Conservation (phyloP, 2,113 vertebrate genomes). For the Todiramphus chloris region DNA sequence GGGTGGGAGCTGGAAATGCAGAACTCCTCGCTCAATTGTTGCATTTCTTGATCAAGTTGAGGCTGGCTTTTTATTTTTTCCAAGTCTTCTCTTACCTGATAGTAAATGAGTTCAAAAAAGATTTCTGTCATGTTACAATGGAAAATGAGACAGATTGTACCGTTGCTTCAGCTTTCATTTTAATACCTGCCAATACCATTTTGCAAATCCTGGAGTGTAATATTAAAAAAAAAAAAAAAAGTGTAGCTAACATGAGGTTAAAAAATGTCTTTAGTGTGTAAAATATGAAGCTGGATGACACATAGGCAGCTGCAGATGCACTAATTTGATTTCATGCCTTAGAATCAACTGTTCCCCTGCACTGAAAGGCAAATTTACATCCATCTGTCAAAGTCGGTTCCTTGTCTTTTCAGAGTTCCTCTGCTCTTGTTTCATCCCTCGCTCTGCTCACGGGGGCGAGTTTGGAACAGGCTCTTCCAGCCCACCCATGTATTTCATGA, state of each 20-base stretch:
- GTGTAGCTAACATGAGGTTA: conserved; percentile 54
- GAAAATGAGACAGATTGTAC: conserved; percentile 41
- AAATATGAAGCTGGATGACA: conserved; percentile 67
- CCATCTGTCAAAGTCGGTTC: conserved; percentile 72
- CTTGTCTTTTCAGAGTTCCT: conserved; percentile 65
- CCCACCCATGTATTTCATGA: not conserved
- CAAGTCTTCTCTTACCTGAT: conserved; percentile 3
- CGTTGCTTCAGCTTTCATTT: conserved; percentile 4
- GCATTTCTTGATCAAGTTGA: not conserved
- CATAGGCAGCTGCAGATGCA: conserved; percentile 83
- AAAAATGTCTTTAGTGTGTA: conserved; percentile 72
- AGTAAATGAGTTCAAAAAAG: conserved; percentile 14
- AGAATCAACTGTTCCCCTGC: conserved; percentile 71
- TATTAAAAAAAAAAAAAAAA: not conserved
- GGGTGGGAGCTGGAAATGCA: not conserved
- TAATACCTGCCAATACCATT: conserved; percentile 54
- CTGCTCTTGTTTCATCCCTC: not conserved
- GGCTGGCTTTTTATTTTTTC: not conserved
- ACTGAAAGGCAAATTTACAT: conserved; percentile 75
- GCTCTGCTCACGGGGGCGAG: conserved; percentile 15
- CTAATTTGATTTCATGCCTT: conserved; percentile 91
- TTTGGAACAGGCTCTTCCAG: conserved; percentile 37
- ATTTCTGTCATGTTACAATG: conserved; percentile 26
- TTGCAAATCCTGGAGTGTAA: conserved; percentile 14
- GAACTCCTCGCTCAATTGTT: not conserved